Evolutionary conservation across 2,888 invertebrate species (phyloP), one percentile per base, ranked within the genome.

Genomic region (Rhogogaster chlorosoma): DNA sequence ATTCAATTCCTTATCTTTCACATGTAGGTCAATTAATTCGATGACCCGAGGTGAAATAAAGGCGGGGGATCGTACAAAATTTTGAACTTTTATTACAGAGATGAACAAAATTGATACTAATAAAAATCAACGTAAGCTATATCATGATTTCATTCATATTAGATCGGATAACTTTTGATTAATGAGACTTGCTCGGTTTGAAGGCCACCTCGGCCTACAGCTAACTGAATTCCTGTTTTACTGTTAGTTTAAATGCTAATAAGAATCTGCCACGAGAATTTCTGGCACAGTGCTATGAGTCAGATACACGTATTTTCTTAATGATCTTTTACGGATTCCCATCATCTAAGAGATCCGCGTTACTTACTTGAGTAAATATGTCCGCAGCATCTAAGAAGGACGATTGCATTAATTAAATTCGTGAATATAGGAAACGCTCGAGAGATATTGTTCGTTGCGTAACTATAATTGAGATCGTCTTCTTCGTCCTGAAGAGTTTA

Each of bases 191-290:
- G 0, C 0, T 10, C 1, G 26, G 10, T 49, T 61, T 22, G 29
- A 15, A 80, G 38, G 15, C 61, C 57, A 26, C 38, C 32, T 57
- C 1, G 38, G 10, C 70, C 26, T 26, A 26, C 12, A 7, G 26
- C 5, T 49, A 0, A 61, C 38, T n/a, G 36, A 42, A 80, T 9
- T 10, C 61, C 12, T 22, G 15, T 12, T 83, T 83, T 67, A 83
- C 83, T 83, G 83, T 83, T 83, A 83, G 45, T 80, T 22, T 10
- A 26, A 22, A 67, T 83, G 67, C 45, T 26, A 70, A 83, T 67
- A 36, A 49, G 45, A 10, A 67, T 71, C 32, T 67, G 29, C 7
- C 18, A 1, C 1, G 67, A 53, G 32, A 15, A 61, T 12, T 29
- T 61, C 61, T 61, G 26, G 26, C 22, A 12, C 61, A 12, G 61